phyloP scores from a whole-genome alignment of 2,888 invertebrate genomes.

The Selenia dentaria region DNA sequence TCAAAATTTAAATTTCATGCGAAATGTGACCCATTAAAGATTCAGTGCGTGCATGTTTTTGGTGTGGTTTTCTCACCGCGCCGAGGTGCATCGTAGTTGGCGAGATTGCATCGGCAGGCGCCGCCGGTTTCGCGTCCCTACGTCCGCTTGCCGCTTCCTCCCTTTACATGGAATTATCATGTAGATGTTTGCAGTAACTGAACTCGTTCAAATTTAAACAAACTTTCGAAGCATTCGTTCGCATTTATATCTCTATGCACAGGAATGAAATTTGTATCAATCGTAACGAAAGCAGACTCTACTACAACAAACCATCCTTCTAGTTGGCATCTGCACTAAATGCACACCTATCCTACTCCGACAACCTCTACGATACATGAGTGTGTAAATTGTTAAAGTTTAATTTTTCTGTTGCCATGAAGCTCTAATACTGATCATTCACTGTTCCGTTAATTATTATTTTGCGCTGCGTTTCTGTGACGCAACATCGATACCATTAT shows the following conservation, averaged over 20 bases:
- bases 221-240: too few relatives aligned
- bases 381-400: not conserved
- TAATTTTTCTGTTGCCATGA: not conserved
- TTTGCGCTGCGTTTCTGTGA: constrained; percentile 60
- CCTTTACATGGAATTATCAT: constrained; percentile 36
- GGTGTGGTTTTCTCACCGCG: constrained; percentile 66
- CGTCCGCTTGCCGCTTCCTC: constrained; percentile 76
- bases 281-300: too few relatives aligned
- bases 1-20: constrained; percentile 44
- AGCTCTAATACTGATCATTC: constrained; percentile 1
- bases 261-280: too few relatives aligned
- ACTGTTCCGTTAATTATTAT: constrained; percentile 58
- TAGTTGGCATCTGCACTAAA: too few relatives aligned
- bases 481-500: constrained; percentile 36
- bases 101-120: constrained; percentile 73
- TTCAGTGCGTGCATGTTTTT: constrained; percentile 62
- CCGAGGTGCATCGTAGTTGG: constrained; percentile 44
- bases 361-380: not conserved
- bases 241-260: too few relatives aligned
- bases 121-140: constrained; percentile 57
- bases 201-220: too few relatives aligned
- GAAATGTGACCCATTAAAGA: constrained; percentile 62
- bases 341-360: not conserved
- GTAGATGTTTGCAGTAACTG: constrained; percentile 4
- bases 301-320: too few relatives aligned